Evolutionary conservation across 2,888 invertebrate genomes (phyloP), one percentile per base, ranked within the genome.

Genomic region (Masnerella sp.): DNA sequence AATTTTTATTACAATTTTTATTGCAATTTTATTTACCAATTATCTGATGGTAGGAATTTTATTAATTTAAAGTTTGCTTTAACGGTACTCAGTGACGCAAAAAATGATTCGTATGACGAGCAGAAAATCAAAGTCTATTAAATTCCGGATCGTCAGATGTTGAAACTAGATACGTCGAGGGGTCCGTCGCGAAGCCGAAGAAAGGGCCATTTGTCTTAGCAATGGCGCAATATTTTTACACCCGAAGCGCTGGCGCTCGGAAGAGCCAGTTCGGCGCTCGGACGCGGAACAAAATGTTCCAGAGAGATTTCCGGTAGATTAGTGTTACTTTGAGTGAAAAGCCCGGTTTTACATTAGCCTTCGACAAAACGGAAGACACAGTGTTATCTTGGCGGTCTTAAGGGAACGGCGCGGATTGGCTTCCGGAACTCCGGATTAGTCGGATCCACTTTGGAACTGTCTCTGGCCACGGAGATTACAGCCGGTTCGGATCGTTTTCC

Each of bases 341-440:
- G 47, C 42, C 14, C 17, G 25, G 42, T 54, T 61, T 32, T 58
- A 56, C 38, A 32, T 56, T 34, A 62, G 20, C 5, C 40, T 18
- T 62, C 49, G 56, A 40, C 52, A 64, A 52, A 51, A 52, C 54
- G 42, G 30, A 18, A 28, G 62, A 59, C 43, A 64, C 51, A 72
- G 47, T 64, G 59, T 72, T 65, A 65, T 71, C 71, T n/a, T n/a
- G n/a, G 9, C 14, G 47, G 51, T 58, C 45, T 51, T 59, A 38
- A 40, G 62, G 51, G 64, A 42, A 12, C 51, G 36, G 30, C 7
- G 36, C 15, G 34, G 36, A 62, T 38, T 38, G 32, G 11, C 42
- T 49, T 47, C 25, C 20, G 49, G 38, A 52, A 65, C 69, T 40
- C 34, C 54, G 43, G 65, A 69, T 59, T 49, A 65, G 52, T 61